These are phyloP conservation scores for Coelopa pilipes DNA, from an alignment of 2,888 invertebrate genomes.

Conservation along the genomic window DNA sequence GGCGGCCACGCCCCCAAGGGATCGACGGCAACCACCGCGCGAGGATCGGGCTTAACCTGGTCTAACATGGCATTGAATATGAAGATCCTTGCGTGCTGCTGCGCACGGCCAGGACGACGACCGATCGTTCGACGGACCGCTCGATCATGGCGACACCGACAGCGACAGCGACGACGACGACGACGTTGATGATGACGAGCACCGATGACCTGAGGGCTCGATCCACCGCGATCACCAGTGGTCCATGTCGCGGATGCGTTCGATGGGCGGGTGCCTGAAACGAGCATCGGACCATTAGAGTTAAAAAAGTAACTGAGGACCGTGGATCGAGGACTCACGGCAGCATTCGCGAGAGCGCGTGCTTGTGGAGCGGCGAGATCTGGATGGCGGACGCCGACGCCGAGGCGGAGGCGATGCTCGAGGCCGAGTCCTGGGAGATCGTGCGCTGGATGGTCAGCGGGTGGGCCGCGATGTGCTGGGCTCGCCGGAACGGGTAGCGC, in stretches of 20 bases:
- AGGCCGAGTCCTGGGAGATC: slow-evolving; percentile 72
- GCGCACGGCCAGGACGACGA: no score
- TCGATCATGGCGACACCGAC: no score
- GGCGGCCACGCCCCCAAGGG: no score
- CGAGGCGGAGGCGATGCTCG: slow-evolving; percentile 71
- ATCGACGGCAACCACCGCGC: no score
- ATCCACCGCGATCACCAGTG: slow-evolving; percentile 65
- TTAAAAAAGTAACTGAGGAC: background rate
- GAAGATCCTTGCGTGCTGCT: no score
- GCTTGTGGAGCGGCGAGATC: slow-evolving; percentile 66
- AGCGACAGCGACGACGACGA: no score
- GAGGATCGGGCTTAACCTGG: no score
- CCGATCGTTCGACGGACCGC: no score
- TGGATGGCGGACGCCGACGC: slow-evolving; percentile 62
- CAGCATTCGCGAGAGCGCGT: slow-evolving; percentile 64
- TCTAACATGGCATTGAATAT: no score
- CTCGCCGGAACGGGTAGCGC: slow-evolving; percentile 74
- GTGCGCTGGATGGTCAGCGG: slow-evolving; percentile 68
- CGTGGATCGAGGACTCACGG: no score
- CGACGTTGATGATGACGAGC: no score
- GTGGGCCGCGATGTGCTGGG: slow-evolving; percentile 57
- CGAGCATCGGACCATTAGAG: background rate
- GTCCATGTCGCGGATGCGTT: slow-evolving; percentile 63
- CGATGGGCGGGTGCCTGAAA: slow-evolving; percentile 64
- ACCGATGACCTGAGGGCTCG: no score